A percentile compares a stretch with the other conserved stretches of the same genome.
Evolutionary conservation across 2,888 invertebrate genomes (phyloP).

Genomic region (Epirrita christyi): DNA sequence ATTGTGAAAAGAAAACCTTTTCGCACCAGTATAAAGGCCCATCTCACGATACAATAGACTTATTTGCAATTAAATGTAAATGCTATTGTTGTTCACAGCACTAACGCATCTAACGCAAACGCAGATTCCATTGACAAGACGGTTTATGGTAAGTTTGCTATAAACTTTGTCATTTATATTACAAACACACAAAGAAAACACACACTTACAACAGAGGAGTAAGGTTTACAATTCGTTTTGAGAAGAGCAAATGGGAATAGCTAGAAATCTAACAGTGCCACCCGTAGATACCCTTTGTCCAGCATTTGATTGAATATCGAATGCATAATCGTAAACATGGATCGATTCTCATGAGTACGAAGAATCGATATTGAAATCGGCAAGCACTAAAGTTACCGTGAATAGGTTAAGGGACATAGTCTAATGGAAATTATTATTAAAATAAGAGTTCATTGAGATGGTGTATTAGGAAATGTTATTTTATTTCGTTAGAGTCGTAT

Average conservation of each 20-base stretch:
- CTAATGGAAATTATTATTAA: constrained; percentile 26
- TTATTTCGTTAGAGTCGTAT: background rate
- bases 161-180: constrained; percentile 41
- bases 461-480: background rate
- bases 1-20: constrained; percentile 32
- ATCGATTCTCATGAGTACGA: constrained; percentile 67
- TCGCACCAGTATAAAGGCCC: constrained; percentile 30
- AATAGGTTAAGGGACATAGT: constrained; percentile 41
- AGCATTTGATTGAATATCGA: constrained; percentile 72
- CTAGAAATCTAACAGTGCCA: constrained; percentile 46
- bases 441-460: constrained; percentile 3
- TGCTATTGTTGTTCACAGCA: constrained; percentile 51
- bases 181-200: constrained; percentile 8
- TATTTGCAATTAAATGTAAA: constrained; percentile 58
- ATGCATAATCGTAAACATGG: constrained; percentile 74
- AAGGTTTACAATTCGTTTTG: constrained; percentile 28
- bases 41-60: constrained; percentile 42
- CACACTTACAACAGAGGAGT: constrained; percentile 10
- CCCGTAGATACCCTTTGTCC: constrained; percentile 63
- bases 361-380: constrained; percentile 68
- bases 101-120: constrained; percentile 50
- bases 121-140: constrained; percentile 53
- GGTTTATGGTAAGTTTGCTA: constrained; percentile 57
- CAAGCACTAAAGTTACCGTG: constrained; percentile 50
- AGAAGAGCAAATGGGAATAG: constrained; percentile 28